Conservation (phyloP, 30 jellyfish, hydroid and myxozoan species). For the Cassiopea xamachana region DNA sequence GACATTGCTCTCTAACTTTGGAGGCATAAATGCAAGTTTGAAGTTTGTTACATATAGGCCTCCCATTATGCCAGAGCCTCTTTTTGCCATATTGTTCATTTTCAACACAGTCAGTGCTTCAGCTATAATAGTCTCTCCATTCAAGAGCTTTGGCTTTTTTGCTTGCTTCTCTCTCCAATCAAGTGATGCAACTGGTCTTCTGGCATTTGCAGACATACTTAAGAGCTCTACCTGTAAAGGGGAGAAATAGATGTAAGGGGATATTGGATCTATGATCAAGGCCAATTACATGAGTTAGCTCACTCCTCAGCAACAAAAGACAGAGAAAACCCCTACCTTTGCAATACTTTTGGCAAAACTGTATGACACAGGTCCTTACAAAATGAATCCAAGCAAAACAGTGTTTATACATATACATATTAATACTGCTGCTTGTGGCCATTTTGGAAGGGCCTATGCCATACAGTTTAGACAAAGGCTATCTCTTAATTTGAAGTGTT, state of each 20-base stretch:
- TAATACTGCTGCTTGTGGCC: too few species aligned
- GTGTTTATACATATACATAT: too few species aligned
- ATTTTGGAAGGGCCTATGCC: too few species aligned
- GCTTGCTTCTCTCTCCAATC: slow-evolving; percentile 46
- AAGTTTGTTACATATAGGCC: slow-evolving; percentile 83
- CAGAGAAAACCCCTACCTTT: too few species aligned
- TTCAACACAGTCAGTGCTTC: slow-evolving; percentile 77
- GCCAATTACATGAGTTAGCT: too few species aligned
- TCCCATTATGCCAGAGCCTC: slow-evolving; percentile 94
- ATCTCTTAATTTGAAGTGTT: too few species aligned
- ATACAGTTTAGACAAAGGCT: too few species aligned
- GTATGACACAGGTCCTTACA: too few species aligned
- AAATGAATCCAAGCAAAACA: too few species aligned
- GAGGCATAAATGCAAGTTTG: slow-evolving; percentile 78
- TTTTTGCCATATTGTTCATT: slow-evolving; percentile 75
- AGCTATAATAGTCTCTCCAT: slow-evolving; percentile 91
- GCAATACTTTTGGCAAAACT: too few species aligned
- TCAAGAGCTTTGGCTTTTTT: slow-evolving; percentile 44
- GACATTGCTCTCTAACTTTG: slow-evolving; percentile 24
- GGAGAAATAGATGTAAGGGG: neutral
- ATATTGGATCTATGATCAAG: too few species aligned
- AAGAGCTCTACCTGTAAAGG: neutral
- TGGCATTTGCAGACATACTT: slow-evolving; percentile 46
- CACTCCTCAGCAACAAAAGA: too few species aligned
- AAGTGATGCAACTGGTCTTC: slow-evolving; percentile 38